Conservation (phyloP, 2,113 vertebrate species). For the Rhinoderma darwinii region DNA sequence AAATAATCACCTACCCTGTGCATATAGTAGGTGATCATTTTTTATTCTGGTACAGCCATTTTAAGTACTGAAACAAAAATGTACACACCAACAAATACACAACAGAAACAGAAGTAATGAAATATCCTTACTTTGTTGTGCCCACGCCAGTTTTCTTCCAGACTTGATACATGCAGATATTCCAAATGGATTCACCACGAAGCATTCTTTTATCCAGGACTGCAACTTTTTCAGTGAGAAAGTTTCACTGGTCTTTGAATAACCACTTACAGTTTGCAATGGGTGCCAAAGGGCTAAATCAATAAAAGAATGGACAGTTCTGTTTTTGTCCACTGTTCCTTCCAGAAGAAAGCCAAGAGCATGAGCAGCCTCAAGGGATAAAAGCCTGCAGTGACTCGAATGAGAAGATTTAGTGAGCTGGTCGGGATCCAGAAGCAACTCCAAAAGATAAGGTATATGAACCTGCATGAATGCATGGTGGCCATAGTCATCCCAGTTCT, state of each 20-base stretch:
- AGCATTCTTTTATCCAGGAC: slow-evolving; percentile 78
- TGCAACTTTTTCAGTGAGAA: slow-evolving; percentile 84
- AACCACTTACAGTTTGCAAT: slow-evolving; percentile 79
- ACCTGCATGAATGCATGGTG: slow-evolving; percentile 85
- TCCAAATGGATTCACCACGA: slow-evolving; percentile 85
- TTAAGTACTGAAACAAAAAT: neutral
- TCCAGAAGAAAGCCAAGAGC: slow-evolving; percentile 89
- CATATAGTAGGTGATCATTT: too few species aligned
- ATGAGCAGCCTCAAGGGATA: slow-evolving; percentile 79
- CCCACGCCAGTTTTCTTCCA: slow-evolving; percentile 91
- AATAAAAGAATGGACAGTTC: slow-evolving; percentile 77
- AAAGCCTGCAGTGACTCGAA: slow-evolving; percentile 71
- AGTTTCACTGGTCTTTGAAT: slow-evolving; percentile 72
- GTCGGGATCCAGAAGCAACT: slow-evolving; percentile 88
- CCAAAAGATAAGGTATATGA: slow-evolving; percentile 84
- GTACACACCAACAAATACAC: slow-evolving; percentile 11
- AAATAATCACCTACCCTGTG: too few species aligned
- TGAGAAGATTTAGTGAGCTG: slow-evolving; percentile 81
- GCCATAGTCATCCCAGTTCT: slow-evolving; percentile 96
- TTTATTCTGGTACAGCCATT: too few species aligned
- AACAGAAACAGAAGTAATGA: neutral
- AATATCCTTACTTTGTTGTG: slow-evolving; percentile 84
- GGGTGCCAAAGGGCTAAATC: slow-evolving; percentile 80
- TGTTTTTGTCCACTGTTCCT: slow-evolving; percentile 73
- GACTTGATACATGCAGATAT: slow-evolving; percentile 84